Evolutionary conservation across 2,113 vertebrate genomes (phyloP).

Genomic region (Hiodon alosoides): DNA sequence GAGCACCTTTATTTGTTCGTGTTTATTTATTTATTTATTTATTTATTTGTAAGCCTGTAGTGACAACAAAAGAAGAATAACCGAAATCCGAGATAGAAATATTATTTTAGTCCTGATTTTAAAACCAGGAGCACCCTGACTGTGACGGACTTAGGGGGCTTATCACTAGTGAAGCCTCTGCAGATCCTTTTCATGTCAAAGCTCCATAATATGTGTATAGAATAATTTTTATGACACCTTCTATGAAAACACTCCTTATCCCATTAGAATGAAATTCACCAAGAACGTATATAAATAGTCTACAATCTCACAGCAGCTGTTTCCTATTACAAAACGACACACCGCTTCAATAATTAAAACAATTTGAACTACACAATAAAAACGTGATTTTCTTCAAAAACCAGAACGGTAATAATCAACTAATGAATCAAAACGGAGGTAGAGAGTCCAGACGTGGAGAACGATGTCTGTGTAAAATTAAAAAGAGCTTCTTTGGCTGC

Average conservation of each 20-base stretch:
- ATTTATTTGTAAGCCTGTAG: neutral
- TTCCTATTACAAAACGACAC: conserved; percentile 15
- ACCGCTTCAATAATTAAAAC: conserved; percentile 19
- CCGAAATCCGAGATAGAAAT: neutral
- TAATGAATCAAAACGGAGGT: conserved; percentile 6
- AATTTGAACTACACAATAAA: neutral
- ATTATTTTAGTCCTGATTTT: conserved; percentile 10
- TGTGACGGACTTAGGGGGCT: conserved; percentile 9
- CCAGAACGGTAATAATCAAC: conserved; percentile 11
- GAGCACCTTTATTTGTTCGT: neutral
- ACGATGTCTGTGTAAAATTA: neutral
- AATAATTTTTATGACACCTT: conserved; percentile 29
- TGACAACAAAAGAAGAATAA: neutral
- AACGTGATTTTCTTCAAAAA: conserved; percentile 7
- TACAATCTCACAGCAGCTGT: conserved; percentile 21
- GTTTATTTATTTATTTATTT: neutral
- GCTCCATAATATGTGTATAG: conserved; percentile 15
- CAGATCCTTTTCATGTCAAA: conserved; percentile 20
- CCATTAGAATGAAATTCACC: conserved; percentile 27
- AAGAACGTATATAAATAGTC: conserved; percentile 20
- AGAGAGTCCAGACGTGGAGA: neutral
- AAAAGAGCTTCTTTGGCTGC: neutral
- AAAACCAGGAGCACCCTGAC: neutral
- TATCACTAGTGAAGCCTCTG: conserved; percentile 21
- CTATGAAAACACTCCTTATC: conserved; percentile 31